Base-by-base conservation (phyloP, 2,113 vertebrate genomes). In the Rhadina sibilatrix region DNA sequence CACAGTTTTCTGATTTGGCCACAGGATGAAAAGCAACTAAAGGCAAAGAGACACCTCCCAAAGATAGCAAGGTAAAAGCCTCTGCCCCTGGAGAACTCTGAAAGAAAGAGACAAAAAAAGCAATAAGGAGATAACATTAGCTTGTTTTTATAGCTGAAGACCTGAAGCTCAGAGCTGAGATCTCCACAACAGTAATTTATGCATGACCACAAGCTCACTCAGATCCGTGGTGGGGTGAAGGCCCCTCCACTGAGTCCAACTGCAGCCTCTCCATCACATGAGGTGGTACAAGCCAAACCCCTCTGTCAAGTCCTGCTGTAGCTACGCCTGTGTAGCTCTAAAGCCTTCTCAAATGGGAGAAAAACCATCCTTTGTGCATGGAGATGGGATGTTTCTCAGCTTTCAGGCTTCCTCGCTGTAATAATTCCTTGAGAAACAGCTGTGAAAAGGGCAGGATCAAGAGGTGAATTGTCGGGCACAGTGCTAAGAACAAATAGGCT, bases 401-500 rank as follows among this genome's bases (percentile, higher is more conserved):
- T 81, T 83, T 77, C 40, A 47, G 22, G 7, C 23, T 88, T 83
- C 66, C 63, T 47, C 50, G 35, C 15, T 90, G 28, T 47, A 90
- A 54, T 70, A 40, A 31, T 31, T 87, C 72, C 60, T 56, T 60
- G 68, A 92, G 60, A 87, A 97, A 53, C 0, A 15, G 14, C 57
- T 83, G 54, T 69, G 72, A 63, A 81, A 93, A 83, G 50, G 13
- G 22, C 56, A 89, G 64, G 76, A 86, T 89, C 64, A 92, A 75
- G 80, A 81, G 86, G 40, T 71, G 47, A 81, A 53, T 44, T 71
- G 30, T 87, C 0, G 0, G 31, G 53, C 47, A 30, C 30, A 27
- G 30, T 40, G 28, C 38, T 80, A 56, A 78, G 83, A 92, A 64
- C 52, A 91, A 89, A 64, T 25, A 21, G 30, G 4, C 24, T 2